phyloP scores from a whole-genome alignment of 2,113 vertebrate genomes.

The Carassius carassius region DNA sequence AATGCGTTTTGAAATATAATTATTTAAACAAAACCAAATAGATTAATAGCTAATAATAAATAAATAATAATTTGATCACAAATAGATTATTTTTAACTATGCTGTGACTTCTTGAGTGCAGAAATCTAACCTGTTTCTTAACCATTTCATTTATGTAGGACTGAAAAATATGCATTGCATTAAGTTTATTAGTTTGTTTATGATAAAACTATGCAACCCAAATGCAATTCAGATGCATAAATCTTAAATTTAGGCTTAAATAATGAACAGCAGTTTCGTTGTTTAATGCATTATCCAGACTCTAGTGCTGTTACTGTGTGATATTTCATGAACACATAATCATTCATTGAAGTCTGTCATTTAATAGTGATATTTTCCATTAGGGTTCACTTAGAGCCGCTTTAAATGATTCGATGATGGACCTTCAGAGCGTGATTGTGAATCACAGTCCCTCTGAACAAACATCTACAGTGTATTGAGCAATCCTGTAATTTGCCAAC shows the following conservation, averaged over 20 bases:
- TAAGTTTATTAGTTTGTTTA: neutral
- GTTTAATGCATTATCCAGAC: too few species aligned
- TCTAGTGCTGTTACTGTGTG: too few species aligned
- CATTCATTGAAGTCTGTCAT: too few species aligned
- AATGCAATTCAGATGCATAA: too few species aligned
- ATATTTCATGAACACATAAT: too few species aligned
- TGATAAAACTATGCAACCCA: neutral
- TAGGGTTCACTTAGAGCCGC: neutral
- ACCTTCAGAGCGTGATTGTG: neutral
- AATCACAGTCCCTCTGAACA: too few species aligned
- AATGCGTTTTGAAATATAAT: neutral
- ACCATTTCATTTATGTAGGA: neutral
- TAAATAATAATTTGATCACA: too few species aligned
- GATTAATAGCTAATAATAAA: neutral
- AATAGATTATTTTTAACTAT: neutral
- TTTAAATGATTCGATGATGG: too few species aligned
- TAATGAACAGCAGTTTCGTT: neutral
- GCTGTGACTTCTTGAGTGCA: neutral
- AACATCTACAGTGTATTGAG: too few species aligned
- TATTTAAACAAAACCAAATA: neutral
- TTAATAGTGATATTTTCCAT: too few species aligned
- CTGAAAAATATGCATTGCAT: neutral
- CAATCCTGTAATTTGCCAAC: too few species aligned
- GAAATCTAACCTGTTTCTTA: neutral
- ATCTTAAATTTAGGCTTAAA: too few species aligned